Conservation (phyloP, 2,797 vertebrate species). For the Rhabdophis nuchalis region DNA sequence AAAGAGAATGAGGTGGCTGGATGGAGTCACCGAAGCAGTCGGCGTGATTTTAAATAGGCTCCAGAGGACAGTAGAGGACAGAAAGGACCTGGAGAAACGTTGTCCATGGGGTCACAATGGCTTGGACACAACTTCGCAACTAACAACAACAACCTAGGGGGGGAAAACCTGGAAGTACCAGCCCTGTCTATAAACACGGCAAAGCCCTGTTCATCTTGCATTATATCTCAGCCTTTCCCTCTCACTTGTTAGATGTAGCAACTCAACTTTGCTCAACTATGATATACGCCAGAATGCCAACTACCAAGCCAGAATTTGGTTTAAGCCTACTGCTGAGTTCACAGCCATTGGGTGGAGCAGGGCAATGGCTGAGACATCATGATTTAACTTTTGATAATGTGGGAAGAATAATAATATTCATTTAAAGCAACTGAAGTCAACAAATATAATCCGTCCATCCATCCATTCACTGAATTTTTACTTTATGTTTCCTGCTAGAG, state of each 20-base stretch:
- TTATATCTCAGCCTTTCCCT: not conserved
- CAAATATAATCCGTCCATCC: not conserved
- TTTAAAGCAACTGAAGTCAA: not conserved
- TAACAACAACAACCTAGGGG: not conserved
- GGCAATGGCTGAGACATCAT: not conserved
- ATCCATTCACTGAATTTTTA: not conserved
- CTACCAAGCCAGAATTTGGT: not conserved
- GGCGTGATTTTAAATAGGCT: no score
- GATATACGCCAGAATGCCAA: not conserved
- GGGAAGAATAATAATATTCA: not conserved
- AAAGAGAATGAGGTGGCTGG: no score
- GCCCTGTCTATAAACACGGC: not conserved
- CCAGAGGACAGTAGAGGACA: no score
- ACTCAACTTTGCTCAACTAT: not conserved
- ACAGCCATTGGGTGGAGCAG: not conserved
- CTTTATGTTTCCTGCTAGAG: not conserved
- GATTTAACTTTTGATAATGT: not conserved
- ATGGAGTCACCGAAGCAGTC: no score
- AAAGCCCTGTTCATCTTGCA: not conserved
- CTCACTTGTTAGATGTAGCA: not conserved
- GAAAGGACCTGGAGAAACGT: no score
- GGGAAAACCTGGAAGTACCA: not conserved
- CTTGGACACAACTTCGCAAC: no score
- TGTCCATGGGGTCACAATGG: no score
- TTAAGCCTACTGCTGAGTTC: not conserved